Evolutionary conservation across 2,113 vertebrate genomes (phyloP).

Genomic region (Petromus typicus): DNA sequence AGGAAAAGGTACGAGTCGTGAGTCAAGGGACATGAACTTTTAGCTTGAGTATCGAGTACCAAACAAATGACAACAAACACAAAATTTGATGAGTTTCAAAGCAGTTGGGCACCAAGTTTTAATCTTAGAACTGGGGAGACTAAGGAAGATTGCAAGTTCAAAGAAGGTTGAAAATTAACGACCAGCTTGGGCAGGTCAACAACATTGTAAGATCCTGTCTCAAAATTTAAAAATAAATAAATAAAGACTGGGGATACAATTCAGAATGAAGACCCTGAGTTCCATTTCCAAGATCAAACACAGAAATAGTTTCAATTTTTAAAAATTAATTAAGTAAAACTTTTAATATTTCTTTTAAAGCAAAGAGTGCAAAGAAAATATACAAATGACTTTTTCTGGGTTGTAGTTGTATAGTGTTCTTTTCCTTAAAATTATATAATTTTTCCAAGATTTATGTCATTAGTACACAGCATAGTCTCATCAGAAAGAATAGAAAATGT

Average conservation of each 20-base stretch:
- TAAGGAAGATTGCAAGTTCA: neutral
- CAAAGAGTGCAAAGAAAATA: neutral
- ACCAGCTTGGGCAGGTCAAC: neutral
- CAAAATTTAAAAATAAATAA: neutral
- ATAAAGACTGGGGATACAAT: neutral
- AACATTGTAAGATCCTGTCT: neutral
- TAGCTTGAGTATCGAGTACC: neutral
- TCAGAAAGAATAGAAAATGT: neutral
- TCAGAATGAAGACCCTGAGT: neutral
- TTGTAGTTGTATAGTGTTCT: neutral
- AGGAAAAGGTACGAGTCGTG: neutral
- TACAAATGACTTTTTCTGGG: neutral
- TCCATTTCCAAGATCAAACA: neutral
- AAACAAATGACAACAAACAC: neutral
- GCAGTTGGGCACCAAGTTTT: neutral
- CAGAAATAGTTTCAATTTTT: neutral
- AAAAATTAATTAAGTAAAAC: neutral
- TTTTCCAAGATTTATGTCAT: slow-evolving; percentile 7
- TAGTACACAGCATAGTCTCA: neutral
- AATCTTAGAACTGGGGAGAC: neutral
- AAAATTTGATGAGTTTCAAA: neutral
- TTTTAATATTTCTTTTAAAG: neutral
- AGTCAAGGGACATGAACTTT: neutral
- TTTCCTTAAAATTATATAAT: neutral
- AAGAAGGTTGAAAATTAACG: neutral